Base-by-base conservation (phyloP, 1,140 invertebrate species). In the Stratiolaelaps scimitus region DNA sequence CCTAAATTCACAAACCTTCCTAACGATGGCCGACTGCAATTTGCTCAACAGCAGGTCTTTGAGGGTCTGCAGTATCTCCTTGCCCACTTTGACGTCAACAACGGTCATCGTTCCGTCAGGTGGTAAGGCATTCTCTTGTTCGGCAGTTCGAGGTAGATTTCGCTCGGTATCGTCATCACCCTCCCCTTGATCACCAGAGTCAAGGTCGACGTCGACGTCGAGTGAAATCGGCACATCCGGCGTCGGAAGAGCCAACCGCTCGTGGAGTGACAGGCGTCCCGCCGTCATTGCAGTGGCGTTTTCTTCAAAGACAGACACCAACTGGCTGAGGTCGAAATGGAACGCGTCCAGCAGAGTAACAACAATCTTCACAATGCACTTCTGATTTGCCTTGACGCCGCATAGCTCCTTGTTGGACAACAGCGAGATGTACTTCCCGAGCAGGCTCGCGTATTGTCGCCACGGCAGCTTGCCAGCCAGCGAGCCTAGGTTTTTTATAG, bases 331-430 rank as follows among this genome's bases (percentile, higher is more conserved):
- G 80, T 95, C 87, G 76, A 88, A 97, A 77, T 97, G 92, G 73
- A 96, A 98, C 1, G 85, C 83, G 75, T 95, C 87, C 30, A 98
- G 76, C 65, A 97, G 84, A 1, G 81, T 81, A 0, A 90, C 83
- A 19, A 93, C 77, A 45, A 94, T 81, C 70, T 69, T 71, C 0
- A 89, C 83, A 47, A 85, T 76, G 71, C 89, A 85, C 73, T 88
- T 90, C 71, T 93, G 88, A 76, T 84, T 83, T 17, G 86, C 83
- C 0, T 26, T 60, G 26, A 60, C 53, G 10, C 26, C 23, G 20
- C 53, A 60, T 26, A 60, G 69, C 4, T 82, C 60, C 56, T 72
- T 81, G 44, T 78, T 78, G 5, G 83, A 79, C 69, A 95, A 76
- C 75, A 86, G 84, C 23, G 79, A 78, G 1, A 97, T 76, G 75